These are phyloP conservation scores for Leguminivora glycinivorella DNA, from an alignment of 1,140 invertebrate species.

Conservation along the genomic window DNA sequence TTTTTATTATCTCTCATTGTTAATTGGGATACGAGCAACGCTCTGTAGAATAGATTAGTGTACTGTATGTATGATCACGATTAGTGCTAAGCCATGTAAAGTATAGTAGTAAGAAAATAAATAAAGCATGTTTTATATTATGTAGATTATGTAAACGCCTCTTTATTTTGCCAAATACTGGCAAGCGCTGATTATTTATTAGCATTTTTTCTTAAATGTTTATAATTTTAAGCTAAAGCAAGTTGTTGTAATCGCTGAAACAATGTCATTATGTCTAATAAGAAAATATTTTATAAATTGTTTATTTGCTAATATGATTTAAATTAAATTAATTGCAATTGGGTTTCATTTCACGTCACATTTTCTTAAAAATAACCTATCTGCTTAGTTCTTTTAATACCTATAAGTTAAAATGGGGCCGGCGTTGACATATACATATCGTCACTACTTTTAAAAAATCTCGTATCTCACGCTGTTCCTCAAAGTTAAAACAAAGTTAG, in stretches of 20 bases:
- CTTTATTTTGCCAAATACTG: constrained; percentile 61
- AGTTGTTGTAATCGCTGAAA: constrained; percentile 68
- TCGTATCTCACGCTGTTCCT: no score
- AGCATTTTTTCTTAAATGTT: constrained; percentile 76
- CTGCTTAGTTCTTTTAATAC: no score
- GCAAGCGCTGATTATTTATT: constrained; percentile 76
- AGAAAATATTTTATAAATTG: constrained; percentile 78
- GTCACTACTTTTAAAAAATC: no score
- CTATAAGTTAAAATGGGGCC: no score
- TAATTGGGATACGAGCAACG: constrained; percentile 41
- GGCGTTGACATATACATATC: no score
- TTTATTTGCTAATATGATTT: constrained; percentile 78
- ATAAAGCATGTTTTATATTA: constrained; percentile 78
- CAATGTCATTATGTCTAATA: constrained; percentile 68
- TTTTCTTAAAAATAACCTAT: not conserved
- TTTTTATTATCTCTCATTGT: constrained; percentile 15
- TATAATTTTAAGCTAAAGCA: constrained; percentile 68
- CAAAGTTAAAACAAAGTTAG: no score
- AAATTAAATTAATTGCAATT: constrained; percentile 58
- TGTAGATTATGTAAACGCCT: constrained; percentile 73
- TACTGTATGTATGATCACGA: constrained; percentile 65
- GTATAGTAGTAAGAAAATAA: constrained; percentile 68
- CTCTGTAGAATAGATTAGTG: constrained; percentile 62
- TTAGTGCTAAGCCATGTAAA: constrained; percentile 70
- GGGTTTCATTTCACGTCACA: constrained; percentile 44